Percentiles rank a stretch among this genome's conserved stretches.
phyloP scores from a whole-genome alignment of 1,140 invertebrate genomes.

The Aphaenogaster floridana region DNA sequence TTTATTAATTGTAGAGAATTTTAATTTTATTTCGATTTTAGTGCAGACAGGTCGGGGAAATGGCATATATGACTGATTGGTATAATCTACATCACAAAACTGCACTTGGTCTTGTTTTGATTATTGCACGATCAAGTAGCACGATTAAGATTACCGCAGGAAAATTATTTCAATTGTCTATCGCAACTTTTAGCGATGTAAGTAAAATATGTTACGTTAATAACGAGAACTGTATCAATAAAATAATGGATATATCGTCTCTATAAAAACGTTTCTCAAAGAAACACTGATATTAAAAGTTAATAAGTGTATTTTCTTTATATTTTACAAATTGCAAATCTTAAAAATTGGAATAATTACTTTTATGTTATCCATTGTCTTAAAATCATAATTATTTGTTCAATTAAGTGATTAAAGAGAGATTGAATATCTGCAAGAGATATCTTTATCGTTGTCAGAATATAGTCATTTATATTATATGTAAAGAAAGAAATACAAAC shows the following conservation, averaged over 20 bases:
- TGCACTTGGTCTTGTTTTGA: slow-evolving; percentile 58
- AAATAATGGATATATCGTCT: not conserved
- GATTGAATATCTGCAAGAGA: too few relatives aligned
- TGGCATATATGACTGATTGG: slow-evolving; percentile 63
- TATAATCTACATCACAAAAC: slow-evolving; percentile 13
- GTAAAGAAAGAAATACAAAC: not conserved
- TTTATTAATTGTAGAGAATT: not conserved
- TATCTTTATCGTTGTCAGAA: too few relatives aligned
- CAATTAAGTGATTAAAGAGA: too few relatives aligned
- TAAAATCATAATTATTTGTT: not conserved
- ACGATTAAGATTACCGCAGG: slow-evolving; percentile 48
- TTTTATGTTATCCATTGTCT: not conserved
- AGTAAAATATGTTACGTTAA: slow-evolving; percentile 4
- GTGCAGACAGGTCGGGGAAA: slow-evolving; percentile 70
- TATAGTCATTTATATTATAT: not conserved
- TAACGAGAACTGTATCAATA: not conserved
- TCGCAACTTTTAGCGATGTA: slow-evolving; percentile 60
- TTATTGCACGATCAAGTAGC: slow-evolving; percentile 56
- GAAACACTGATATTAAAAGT: too few relatives aligned
- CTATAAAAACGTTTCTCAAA: not conserved
- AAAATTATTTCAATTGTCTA: slow-evolving; percentile 51
- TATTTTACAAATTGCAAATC: not conserved
- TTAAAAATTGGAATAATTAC: not conserved
- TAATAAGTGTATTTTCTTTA: not conserved
- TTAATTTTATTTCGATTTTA: slow-evolving; percentile 28